Evolutionary conservation across 1,140 invertebrate species (phyloP).

Genomic region (Tachypleus tridentatus): DNA sequence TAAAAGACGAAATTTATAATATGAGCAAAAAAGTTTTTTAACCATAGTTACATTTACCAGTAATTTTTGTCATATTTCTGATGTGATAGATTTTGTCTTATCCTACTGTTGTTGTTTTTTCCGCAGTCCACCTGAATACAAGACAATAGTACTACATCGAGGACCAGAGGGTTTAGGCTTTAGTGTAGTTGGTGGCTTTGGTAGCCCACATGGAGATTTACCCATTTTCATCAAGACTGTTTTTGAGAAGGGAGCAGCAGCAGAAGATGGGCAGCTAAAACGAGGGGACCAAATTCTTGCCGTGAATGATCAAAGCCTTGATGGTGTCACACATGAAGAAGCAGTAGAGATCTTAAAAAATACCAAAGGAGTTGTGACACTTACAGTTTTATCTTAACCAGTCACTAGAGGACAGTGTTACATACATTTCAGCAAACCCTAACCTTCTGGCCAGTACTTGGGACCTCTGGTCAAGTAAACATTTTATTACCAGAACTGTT

Average conservation of each 20-base stretch:
- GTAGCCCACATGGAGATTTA: constrained; percentile 66
- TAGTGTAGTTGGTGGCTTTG: constrained; percentile 75
- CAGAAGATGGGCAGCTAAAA: constrained; percentile 75
- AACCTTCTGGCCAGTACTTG: too few relatives aligned
- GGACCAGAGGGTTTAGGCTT: constrained; percentile 69
- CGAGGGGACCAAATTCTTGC: constrained; percentile 89
- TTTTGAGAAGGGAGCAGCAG: constrained; percentile 81
- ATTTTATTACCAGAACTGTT: too few relatives aligned
- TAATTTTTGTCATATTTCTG: too few relatives aligned
- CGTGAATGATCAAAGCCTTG: constrained; percentile 47
- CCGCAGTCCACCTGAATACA: constrained; percentile 25
- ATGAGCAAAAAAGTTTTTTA: too few relatives aligned
- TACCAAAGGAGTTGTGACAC: constrained; percentile 41
- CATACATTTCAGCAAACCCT: too few relatives aligned
- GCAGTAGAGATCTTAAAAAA: constrained; percentile 47
- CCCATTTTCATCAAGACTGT: constrained; percentile 84
- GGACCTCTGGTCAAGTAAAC: too few relatives aligned
- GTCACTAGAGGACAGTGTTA: too few relatives aligned
- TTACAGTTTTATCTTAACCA: constrained; percentile 38
- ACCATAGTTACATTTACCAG: too few relatives aligned
- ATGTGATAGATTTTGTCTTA: background rate
- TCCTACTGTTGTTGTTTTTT: constrained; percentile 1
- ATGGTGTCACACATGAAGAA: constrained; percentile 47
- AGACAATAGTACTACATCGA: constrained; percentile 49
- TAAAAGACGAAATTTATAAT: too few relatives aligned